phyloP scores from a whole-genome alignment of 2,888 invertebrate species.

The Synanthedon andrenaeformis region DNA sequence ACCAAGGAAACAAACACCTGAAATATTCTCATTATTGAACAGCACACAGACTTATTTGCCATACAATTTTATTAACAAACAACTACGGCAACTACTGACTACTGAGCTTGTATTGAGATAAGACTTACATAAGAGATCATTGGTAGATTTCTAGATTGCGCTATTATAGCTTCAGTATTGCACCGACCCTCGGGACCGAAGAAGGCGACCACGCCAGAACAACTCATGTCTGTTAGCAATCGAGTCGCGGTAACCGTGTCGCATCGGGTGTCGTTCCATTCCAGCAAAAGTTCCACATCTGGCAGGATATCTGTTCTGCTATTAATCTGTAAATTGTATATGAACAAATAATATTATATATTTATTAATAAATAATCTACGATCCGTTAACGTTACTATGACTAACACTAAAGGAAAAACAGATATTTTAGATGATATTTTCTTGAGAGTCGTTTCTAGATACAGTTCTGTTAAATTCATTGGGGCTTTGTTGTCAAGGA shows the following conservation, averaged over 20 bases:
- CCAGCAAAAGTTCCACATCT: slow-evolving; percentile 77
- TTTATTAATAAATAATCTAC: not conserved
- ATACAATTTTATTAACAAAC: too few species aligned
- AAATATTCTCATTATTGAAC: not conserved
- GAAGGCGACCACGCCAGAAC: slow-evolving; percentile 89
- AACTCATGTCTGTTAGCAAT: slow-evolving; percentile 91
- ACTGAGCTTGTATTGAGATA: not conserved
- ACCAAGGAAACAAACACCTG: slow-evolving; percentile 2
- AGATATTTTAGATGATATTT: too few species aligned
- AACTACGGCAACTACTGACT: too few species aligned
- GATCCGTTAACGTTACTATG: not conserved
- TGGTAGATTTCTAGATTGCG: slow-evolving; percentile 93
- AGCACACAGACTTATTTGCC: too few species aligned
- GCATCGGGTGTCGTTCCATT: slow-evolving; percentile 88
- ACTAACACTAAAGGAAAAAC: too few species aligned
- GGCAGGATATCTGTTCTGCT: slow-evolving; percentile 76
- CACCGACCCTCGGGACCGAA: slow-evolving; percentile 97
- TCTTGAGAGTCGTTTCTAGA: too few species aligned
- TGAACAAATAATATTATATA: not conserved
- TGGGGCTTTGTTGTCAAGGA: too few species aligned
- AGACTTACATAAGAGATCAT: slow-evolving; percentile 96
- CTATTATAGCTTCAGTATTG: slow-evolving; percentile 93
- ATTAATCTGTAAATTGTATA: slow-evolving; percentile 73
- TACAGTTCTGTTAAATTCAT: too few species aligned
- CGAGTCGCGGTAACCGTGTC: slow-evolving; percentile 87